phyloP scores from a whole-genome alignment of 2,888 invertebrate species.

The Polylopha cassiicola region DNA sequence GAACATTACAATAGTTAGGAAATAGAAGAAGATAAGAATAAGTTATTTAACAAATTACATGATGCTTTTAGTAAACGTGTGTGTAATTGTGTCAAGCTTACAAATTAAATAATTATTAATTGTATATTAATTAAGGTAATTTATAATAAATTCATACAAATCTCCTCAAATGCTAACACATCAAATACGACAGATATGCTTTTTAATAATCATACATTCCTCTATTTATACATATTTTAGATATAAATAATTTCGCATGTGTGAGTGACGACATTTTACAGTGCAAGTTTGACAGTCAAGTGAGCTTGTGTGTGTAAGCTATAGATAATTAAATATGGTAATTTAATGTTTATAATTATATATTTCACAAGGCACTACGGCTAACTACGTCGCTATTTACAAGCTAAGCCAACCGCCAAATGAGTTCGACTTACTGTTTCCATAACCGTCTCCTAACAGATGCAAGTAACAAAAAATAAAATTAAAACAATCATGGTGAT shows the following conservation, averaged over 20 bases:
- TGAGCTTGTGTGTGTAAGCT: slow-evolving; percentile 34
- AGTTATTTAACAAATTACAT: too few relatives aligned
- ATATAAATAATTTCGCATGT: slow-evolving; percentile 24
- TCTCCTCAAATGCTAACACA: too few relatives aligned
- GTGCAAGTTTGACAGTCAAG: slow-evolving; percentile 30
- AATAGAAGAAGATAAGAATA: too few relatives aligned
- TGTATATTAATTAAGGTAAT: too few relatives aligned
- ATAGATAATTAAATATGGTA: slow-evolving; percentile 28
- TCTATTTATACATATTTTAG: slow-evolving; percentile 17
- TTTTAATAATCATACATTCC: slow-evolving; percentile 8
- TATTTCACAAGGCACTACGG: slow-evolving; percentile 41
- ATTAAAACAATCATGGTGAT: slow-evolving; percentile 65
- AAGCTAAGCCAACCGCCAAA: slow-evolving; percentile 72
- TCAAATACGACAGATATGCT: slow-evolving; percentile 18
- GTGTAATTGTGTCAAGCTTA: too few relatives aligned
- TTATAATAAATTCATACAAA: too few relatives aligned
- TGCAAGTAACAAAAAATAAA: slow-evolving; percentile 73
- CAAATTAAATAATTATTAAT: too few relatives aligned
- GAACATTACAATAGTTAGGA: too few relatives aligned
- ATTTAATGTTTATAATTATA: slow-evolving; percentile 25
- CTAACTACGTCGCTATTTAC: slow-evolving; percentile 50
- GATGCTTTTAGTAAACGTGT: too few relatives aligned
- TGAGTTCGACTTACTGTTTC: slow-evolving; percentile 75
- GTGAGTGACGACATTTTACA: slow-evolving; percentile 27
- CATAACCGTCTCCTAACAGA: slow-evolving; percentile 77